Evolutionary conservation across 1,140 invertebrate genomes (phyloP), one percentile per base, ranked within the genome.

Genomic region (Cydia splendana): DNA sequence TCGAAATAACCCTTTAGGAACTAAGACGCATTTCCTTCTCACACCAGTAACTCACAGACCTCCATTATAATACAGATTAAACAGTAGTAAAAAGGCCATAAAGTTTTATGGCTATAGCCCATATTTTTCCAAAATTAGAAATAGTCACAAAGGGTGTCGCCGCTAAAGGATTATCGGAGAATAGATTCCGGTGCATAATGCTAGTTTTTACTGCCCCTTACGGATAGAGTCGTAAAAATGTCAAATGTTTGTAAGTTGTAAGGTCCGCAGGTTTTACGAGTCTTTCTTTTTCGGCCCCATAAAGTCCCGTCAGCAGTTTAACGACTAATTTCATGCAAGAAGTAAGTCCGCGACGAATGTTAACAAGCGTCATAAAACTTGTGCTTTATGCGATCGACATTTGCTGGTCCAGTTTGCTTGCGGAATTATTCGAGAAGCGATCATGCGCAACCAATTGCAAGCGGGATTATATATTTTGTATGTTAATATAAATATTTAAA

Each of bases 11-110:
- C 45, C 45, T 51, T 30, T 53, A 75, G 51, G 20, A 75, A 75
- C 18, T 45, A 24, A 75, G 45, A 45, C 74, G 51, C 45, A 48
- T 38, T 34, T 69, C 65, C 65, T 69, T 77, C 76, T 82, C 78
- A 75, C 78, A 78, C 79, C 84, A 82, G 82, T 88, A 86, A 83
- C 77, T 84, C 81, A 84, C 84, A 81, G 75, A 79, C 74, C 53
- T 76, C 83, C 80, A 85, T 88, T 87, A 85, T 82, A 81, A 86
- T 79, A 79, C 84, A 90, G 85, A 90, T 92, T 90, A 91, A 91
- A 90, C 85, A 87, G 87, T 88, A 91, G 87, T 91, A 91, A 92
- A 91, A 88, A 75, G 51, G 71, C 85, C 84, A 82, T 92, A 87
- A 91, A 88, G 51, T 87, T 91, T 90, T 88, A 90, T 90, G 84